A percentile compares a stretch with the other conserved stretches of the same genome.
Evolutionary conservation across 2,888 invertebrate genomes (phyloP).

Genomic region (Machimus atricapillus): DNA sequence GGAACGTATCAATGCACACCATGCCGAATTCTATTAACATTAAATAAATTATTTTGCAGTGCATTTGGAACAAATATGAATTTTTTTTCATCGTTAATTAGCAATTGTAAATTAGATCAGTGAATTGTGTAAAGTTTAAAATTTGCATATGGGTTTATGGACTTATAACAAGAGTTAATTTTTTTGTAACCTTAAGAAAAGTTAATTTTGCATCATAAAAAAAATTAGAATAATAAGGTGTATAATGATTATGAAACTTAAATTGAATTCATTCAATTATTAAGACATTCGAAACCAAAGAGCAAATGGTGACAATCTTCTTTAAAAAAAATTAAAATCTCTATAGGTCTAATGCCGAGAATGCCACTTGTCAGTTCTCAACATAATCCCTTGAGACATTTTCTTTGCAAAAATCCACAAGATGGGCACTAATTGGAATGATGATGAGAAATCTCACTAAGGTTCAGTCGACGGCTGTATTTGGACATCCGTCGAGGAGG

Average conservation of each 20-base stretch:
- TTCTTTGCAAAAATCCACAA: background rate
- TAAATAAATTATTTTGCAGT: background rate
- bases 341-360: background rate
- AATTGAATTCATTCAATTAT: no score
- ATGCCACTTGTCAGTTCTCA: background rate
- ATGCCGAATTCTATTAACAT: background rate
- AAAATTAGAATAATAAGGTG: background rate
- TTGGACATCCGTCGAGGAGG: background rate
- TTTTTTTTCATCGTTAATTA: no score
- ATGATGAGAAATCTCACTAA: background rate
- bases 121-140: background rate
- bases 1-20: background rate
- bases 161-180: background rate
- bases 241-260: background rate
- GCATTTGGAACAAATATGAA: background rate
- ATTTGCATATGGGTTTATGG: background rate
- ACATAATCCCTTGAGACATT: background rate
- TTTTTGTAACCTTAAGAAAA: no score
- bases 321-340: background rate
- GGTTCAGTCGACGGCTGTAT: background rate
- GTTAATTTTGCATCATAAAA: no score
- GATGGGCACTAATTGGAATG: background rate
- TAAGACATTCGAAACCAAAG: background rate
- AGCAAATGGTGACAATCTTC: background rate
- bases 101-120: background rate